These are phyloP conservation scores for Benthosema pterotum DNA, from an alignment of 2,797 vertebrate species.

Conservation along the genomic window DNA sequence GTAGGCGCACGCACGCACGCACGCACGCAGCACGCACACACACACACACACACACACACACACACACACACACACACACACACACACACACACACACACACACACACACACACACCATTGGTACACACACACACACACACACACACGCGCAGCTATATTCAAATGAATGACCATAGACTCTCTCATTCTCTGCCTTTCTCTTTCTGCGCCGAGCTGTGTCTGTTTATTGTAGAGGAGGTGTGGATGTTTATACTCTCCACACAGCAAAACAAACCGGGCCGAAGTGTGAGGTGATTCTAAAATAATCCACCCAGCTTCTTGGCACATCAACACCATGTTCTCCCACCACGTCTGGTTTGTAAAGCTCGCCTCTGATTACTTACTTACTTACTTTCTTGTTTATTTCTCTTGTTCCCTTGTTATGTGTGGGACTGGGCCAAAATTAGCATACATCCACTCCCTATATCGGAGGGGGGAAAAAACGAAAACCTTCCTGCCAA, in stretches of 20 bases:
- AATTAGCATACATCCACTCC: not conserved
- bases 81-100: slow-evolving; percentile 8
- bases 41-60: slow-evolving; percentile 9
- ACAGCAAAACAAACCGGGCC: slow-evolving; percentile 64
- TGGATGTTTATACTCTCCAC: slow-evolving; percentile 61
- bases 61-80: slow-evolving; percentile 10
- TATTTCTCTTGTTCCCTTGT: not conserved
- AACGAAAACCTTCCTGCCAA: no score
- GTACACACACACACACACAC: slow-evolving; percentile 16
- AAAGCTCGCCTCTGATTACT: slow-evolving; percentile 33
- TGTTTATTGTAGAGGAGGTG: slow-evolving; percentile 72
- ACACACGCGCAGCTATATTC: no score
- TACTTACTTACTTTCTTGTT: slow-evolving; percentile 10
- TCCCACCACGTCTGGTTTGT: slow-evolving; percentile 41
- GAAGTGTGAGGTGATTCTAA: slow-evolving; percentile 67
- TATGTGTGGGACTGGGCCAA: not conserved
- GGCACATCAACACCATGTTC: slow-evolving; percentile 37
- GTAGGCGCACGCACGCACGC: slow-evolving; percentile 6
- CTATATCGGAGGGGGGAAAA: no score
- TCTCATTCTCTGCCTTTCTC: slow-evolving; percentile 2
- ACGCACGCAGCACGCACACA: slow-evolving; percentile 9
- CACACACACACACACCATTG: slow-evolving; percentile 9
- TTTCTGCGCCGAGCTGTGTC: slow-evolving; percentile 26
- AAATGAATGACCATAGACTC: slow-evolving; percentile 1
- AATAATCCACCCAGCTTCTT: slow-evolving; percentile 58